Conservation (phyloP, 2,888 invertebrate species). For the Pheosia tremula region DNA sequence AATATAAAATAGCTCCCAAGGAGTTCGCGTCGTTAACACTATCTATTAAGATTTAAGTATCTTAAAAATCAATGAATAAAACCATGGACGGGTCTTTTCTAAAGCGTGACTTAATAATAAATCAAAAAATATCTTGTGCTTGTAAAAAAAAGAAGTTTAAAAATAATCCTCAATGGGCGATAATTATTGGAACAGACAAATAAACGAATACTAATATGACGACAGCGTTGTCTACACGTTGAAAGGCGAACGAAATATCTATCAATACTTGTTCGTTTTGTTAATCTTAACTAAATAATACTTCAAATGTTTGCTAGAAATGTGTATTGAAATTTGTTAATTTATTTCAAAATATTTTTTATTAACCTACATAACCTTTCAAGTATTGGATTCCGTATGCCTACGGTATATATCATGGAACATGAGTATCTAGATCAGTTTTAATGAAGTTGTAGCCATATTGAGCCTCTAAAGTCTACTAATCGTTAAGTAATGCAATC, state of each 20-base stretch:
- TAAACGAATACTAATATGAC: slow-evolving; percentile 30
- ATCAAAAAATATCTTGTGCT: not conserved
- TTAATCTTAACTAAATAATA: slow-evolving; percentile 16
- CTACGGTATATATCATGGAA: not conserved
- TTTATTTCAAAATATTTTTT: not conserved
- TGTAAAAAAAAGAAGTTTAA: slow-evolving; percentile 8
- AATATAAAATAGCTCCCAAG: too few relatives aligned
- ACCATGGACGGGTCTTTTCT: not conserved
- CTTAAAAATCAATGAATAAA: too few relatives aligned
- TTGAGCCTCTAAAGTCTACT: not conserved
- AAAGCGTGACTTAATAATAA: not conserved
- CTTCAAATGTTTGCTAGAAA: slow-evolving; percentile 5
- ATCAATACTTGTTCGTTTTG: slow-evolving; percentile 18
- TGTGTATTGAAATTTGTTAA: not conserved
- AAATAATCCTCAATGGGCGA: slow-evolving; percentile 4
- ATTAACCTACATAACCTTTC: too few relatives aligned
- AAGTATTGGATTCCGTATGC: too few relatives aligned
- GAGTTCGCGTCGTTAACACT: too few relatives aligned
- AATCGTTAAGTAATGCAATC: too few relatives aligned
- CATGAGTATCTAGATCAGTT: not conserved
- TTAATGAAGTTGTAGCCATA: not conserved
- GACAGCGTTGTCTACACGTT: slow-evolving; percentile 42
- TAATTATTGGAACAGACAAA: slow-evolving; percentile 24
- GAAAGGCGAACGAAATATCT: slow-evolving; percentile 38
- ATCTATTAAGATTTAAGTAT: too few relatives aligned